These are phyloP conservation scores for Spatulosminthurus flaviceps DNA, from an alignment of 2,888 invertebrate genomes.

Conservation along the genomic window DNA sequence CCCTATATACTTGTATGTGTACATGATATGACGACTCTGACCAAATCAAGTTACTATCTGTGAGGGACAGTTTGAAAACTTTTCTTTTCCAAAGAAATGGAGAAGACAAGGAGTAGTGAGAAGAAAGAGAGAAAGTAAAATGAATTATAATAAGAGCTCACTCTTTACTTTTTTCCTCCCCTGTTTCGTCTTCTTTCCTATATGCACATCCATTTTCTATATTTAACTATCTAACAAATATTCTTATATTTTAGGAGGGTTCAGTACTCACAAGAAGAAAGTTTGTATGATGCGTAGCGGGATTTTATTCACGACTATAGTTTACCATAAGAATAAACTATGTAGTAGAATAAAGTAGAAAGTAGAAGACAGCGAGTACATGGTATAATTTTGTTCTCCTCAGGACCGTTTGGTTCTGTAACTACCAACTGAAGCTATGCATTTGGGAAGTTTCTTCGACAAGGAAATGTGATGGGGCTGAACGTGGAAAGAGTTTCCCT, in stretches of 20 bases:
- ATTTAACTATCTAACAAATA: neutral
- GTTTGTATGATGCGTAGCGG: neutral
- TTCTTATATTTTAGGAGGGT: neutral
- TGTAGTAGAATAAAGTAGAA: too few relatives aligned
- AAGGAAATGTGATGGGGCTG: neutral
- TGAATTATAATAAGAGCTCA: neutral
- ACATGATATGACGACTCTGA: neutral
- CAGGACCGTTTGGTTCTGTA: neutral
- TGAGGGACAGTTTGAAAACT: neutral
- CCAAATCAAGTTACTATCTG: neutral
- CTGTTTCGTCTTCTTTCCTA: neutral
- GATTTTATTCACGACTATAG: slow-evolving; percentile 1
- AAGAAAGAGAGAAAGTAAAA: slow-evolving; percentile 26
- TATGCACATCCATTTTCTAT: neutral
- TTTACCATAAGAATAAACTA: neutral
- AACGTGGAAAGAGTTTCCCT: neutral
- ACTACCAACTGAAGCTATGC: neutral
- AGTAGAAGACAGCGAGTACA: neutral
- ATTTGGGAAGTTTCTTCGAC: neutral
- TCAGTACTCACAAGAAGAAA: neutral
- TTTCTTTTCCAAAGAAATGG: neutral
- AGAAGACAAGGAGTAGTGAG: neutral
- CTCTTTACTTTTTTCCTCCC: neutral
- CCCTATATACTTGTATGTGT: too few relatives aligned
- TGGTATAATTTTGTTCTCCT: neutral